These are phyloP conservation scores for Solenopsis invicta DNA, from an alignment of 1,140 invertebrate genomes.

Conservation along the genomic window DNA sequence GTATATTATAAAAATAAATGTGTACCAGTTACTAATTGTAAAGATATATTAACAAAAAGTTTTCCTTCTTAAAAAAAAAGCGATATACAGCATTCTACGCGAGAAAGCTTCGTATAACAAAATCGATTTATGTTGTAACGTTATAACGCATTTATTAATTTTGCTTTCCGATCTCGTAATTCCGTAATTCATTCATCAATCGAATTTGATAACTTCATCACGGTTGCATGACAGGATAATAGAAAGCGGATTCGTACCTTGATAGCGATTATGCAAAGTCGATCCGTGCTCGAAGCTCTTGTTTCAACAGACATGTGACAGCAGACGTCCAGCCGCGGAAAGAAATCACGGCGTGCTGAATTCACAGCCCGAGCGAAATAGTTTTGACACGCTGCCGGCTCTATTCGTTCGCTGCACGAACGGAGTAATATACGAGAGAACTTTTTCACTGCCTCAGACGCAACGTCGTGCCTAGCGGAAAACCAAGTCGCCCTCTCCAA, in stretches of 20 bases:
- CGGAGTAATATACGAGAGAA: slow-evolving; percentile 38
- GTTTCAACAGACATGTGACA: slow-evolving; percentile 13
- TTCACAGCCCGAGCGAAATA: slow-evolving; percentile 13
- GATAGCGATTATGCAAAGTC: slow-evolving; percentile 29
- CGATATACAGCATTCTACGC: not conserved
- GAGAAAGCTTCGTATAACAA: not conserved
- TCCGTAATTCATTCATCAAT: not conserved
- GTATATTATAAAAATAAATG: not conserved
- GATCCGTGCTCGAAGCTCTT: not conserved
- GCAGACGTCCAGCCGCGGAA: slow-evolving; percentile 25
- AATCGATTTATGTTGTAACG: not conserved
- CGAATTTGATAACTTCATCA: slow-evolving; percentile 1
- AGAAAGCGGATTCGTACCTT: slow-evolving; percentile 26
- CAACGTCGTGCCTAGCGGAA: slow-evolving; percentile 21
- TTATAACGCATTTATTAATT: not conserved
- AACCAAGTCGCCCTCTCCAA: slow-evolving; percentile 35
- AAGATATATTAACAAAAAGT: slow-evolving; percentile 9
- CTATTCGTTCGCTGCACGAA: not conserved
- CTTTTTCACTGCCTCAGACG: slow-evolving; percentile 46
- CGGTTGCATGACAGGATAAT: not conserved
- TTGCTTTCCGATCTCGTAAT: not conserved
- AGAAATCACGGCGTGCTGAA: slow-evolving; percentile 46
- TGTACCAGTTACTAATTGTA: not conserved
- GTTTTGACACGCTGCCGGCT: slow-evolving; percentile 46
- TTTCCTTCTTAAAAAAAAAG: not conserved